Conservation (phyloP, 2,113 vertebrate species). For the Gasterosteus nipponicus region DNA sequence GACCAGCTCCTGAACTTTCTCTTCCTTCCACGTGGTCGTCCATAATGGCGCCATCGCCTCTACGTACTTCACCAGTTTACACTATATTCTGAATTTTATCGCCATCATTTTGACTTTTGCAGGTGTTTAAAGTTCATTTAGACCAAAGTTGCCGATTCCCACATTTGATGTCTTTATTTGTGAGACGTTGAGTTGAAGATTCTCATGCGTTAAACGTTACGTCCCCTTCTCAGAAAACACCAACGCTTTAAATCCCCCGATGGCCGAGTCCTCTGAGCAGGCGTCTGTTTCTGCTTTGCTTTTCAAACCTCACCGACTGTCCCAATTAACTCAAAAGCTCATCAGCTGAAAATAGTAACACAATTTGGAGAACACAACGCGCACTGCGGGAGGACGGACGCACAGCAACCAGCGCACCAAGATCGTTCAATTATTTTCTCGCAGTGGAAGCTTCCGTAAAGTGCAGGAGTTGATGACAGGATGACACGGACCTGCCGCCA, state of each 20-base stretch:
- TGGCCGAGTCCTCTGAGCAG: not conserved
- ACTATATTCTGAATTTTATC: too few species aligned
- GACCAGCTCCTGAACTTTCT: not conserved
- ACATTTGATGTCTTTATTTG: too few species aligned
- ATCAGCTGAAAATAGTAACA: conserved; percentile 10
- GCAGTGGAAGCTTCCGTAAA: too few species aligned
- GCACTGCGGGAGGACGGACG: not conserved
- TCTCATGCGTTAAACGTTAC: not conserved
- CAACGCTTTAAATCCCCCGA: not conserved
- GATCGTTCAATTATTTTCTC: too few species aligned
- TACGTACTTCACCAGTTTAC: too few species aligned
- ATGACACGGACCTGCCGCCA: too few species aligned
- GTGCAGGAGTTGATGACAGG: too few species aligned
- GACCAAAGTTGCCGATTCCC: too few species aligned
- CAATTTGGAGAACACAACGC: conserved; percentile 6
- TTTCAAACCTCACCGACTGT: conserved; percentile 22
- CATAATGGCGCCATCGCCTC: not conserved
- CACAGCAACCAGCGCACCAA: not conserved
- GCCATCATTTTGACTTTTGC: too few species aligned
- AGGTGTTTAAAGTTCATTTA: too few species aligned
- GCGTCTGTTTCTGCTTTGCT: not conserved
- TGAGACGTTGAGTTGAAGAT: too few species aligned
- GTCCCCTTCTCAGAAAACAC: not conserved
- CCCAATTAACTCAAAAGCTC: conserved; percentile 23
- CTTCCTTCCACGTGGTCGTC: not conserved